Evolutionary conservation across 23 tunicate species (phyloP), one percentile per base, ranked within the genome.

Genomic region (Clavelina lepadiformis): DNA sequence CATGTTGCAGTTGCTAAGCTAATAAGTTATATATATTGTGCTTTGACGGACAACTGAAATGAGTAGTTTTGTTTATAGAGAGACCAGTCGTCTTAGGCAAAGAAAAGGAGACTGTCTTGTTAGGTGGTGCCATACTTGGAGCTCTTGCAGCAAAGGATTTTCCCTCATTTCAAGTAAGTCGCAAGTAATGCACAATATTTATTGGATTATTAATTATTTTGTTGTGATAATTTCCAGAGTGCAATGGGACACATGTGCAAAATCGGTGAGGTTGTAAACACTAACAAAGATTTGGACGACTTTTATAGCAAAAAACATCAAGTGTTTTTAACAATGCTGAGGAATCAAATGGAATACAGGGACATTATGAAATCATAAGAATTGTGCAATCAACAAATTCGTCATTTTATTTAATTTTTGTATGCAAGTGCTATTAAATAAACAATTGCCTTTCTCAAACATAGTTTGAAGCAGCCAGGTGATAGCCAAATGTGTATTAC

Each of bases 91-190:
- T 78, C 30, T 36, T 92, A 18, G 46, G 77, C 56, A 72, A 61
- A 36, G 91, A 83, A 73, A 44, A 58, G 15, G 91, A 92, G 51
- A 27, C 92, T 6, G 98, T 92, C 26, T 44, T 84, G 28, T 78
- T 92, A 0, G 98, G 98, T 20, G 86, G 65, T 28, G 85, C 83
- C 0, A 73, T 92, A 13, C 71, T 92, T 1, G 98, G 79, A 33
- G 98, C 98, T 34, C 53, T 56, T 33, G 93, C 88, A 2, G 57
- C 91, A 30, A 41, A 41, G 50, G 61, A 86, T 18, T 69, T 58
- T 33, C 1, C 47, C 23, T 44, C 61, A 13, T 11, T 78, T 3
- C 68, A 69, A 63, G 75, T 69, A 3, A 7, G 26, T 41, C 11
- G 11, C 15, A 41, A 41, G 49, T 8, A 15, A 8, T 11, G 49